phyloP scores from a whole-genome alignment of 2,113 vertebrate species.

The Scopus umbretta region DNA sequence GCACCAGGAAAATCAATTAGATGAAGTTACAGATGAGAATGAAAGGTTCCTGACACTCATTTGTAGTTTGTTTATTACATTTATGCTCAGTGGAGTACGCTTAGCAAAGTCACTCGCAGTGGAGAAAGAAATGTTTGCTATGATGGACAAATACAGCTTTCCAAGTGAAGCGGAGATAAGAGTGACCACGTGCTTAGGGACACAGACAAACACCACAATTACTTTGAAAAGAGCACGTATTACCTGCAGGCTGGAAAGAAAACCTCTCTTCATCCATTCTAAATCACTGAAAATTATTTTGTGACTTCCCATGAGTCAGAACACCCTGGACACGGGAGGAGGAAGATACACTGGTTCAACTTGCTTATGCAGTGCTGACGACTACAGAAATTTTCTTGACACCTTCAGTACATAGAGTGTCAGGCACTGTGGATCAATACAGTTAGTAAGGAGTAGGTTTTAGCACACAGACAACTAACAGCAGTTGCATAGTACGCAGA shows the following conservation, averaged over 20 bases:
- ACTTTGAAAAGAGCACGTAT: background rate
- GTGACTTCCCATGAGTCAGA: background rate
- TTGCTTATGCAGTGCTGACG: background rate
- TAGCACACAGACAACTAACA: background rate
- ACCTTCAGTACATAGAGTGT: background rate
- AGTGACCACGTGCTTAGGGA: background rate
- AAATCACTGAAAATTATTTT: background rate
- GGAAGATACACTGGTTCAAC: background rate
- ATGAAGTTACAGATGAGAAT: background rate
- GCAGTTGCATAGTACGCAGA: background rate
- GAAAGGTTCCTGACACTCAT: background rate
- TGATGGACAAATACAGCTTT: background rate
- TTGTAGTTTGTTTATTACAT: background rate
- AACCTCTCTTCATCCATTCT: background rate
- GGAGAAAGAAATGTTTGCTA: background rate
- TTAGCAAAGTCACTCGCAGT: background rate
- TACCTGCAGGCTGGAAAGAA: background rate
- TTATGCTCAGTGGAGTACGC: background rate
- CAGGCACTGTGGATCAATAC: background rate
- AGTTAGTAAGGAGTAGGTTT: background rate
- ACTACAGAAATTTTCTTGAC: background rate
- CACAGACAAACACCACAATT: background rate
- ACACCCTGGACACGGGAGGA: background rate
- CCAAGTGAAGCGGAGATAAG: background rate
- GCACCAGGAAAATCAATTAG: background rate